Evolutionary conservation across 2,888 invertebrate species (phyloP).

Genomic region (Alcis repandata): DNA sequence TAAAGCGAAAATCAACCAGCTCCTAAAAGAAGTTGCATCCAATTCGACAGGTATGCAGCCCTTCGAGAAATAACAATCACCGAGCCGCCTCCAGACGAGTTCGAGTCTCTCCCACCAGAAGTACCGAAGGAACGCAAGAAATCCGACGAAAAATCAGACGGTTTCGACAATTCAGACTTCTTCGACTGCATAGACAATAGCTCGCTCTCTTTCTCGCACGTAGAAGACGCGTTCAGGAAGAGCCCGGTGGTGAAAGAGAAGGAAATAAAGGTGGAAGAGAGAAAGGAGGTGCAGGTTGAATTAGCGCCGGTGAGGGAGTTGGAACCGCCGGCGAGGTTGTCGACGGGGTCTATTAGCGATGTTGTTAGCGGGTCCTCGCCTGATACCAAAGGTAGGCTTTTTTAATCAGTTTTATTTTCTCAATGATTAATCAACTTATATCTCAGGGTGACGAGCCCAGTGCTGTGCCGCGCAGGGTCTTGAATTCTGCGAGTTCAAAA

Average conservation of each 20-base stretch:
- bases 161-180: slow-evolving; percentile 83
- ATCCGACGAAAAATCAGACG: slow-evolving; percentile 84
- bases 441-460: no score
- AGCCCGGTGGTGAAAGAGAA: slow-evolving; percentile 77
- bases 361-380: slow-evolving; percentile 89
- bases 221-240: slow-evolving; percentile 83
- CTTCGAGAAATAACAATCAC: slow-evolving; percentile 91
- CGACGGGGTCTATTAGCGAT: slow-evolving; percentile 88
- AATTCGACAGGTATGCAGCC: slow-evolving; percentile 88
- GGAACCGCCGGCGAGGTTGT: slow-evolving; percentile 81
- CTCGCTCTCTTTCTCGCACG: slow-evolving; percentile 81
- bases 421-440: no score
- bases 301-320: slow-evolving; percentile 55
- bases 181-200: slow-evolving; percentile 85
- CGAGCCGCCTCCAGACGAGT: slow-evolving; percentile 85
- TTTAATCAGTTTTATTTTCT: no score
- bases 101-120: slow-evolving; percentile 80
- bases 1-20: no score
- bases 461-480: no score
- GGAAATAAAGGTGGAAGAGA: slow-evolving; percentile 64
- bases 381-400: slow-evolving; percentile 82
- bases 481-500: no score
- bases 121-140: slow-evolving; percentile 81
- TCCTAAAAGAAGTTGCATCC: no score
- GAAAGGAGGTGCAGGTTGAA: slow-evolving; percentile 59